Percentiles rank a stretch among this genome's conserved stretches.
phyloP scores from a whole-genome alignment of 2,888 invertebrate genomes.

The Trichopria drosophilae region DNA sequence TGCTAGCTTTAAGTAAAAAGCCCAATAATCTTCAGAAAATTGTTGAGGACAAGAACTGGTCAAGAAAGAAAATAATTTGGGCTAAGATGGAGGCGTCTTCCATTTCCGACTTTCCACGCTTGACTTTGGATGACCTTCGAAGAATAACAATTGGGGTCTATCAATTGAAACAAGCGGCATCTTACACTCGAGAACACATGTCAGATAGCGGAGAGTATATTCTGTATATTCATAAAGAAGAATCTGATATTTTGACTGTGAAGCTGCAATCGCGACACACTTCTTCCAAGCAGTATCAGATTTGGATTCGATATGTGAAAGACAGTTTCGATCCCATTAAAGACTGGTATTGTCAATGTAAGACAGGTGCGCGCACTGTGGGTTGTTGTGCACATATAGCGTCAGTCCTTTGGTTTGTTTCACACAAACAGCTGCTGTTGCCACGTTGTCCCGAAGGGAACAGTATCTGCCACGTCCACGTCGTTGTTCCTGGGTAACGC shows the following conservation, averaged over 20 bases:
- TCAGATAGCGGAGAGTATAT: too few species aligned
- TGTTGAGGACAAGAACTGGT: constrained; percentile 5
- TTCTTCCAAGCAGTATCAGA: constrained; percentile 5
- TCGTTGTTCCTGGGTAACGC: too few species aligned
- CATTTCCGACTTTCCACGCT: constrained; percentile 7
- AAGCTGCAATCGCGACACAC: constrained; percentile 5
- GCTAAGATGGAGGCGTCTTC: constrained; percentile 3
- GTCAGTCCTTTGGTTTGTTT: constrained; percentile 21
- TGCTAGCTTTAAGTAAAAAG: constrained; percentile 11
- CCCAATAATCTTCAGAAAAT: constrained; percentile 1
- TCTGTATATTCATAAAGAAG: too few species aligned
- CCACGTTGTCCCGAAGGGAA: too few species aligned
- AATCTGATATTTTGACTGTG: too few species aligned
- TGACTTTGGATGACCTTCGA: constrained; percentile 13
- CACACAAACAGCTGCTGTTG: too few species aligned
- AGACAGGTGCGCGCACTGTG: constrained; percentile 10
- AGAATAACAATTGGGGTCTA: constrained; percentile 8
- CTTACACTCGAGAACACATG: too few species aligned
- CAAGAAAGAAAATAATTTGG: constrained; percentile 15
- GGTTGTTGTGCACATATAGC: constrained; percentile 21
- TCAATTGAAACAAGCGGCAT: constrained; percentile 4
- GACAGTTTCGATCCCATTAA: constrained; percentile 11
- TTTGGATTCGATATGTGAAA: constrained; percentile 13
- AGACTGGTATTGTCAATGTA: constrained; percentile 17
- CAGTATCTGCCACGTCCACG: too few species aligned